Conservation (phyloP, 1,140 invertebrate genomes). For the Procambarus clarkii region DNA sequence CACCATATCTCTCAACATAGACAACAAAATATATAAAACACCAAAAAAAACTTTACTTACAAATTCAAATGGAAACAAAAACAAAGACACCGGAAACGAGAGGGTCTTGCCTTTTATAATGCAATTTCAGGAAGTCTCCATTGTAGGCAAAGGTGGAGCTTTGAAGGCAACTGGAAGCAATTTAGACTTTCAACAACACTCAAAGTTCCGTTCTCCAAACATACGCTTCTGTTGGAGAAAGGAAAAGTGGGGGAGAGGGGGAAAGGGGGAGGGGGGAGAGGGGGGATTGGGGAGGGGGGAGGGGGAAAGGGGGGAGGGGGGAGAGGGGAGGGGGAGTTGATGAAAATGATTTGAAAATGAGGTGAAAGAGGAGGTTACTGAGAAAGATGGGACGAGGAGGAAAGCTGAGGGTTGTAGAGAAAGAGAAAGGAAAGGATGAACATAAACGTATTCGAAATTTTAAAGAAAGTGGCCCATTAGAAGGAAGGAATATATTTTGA, state of each 20-base stretch:
- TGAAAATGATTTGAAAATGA: not conserved
- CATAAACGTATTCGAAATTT: too few relatives aligned
- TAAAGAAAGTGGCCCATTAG: too few relatives aligned
- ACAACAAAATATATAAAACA: not conserved
- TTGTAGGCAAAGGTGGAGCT: not conserved
- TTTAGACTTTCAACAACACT: constrained; percentile 1
- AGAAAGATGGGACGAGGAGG: too few relatives aligned
- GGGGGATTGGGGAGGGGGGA: not conserved
- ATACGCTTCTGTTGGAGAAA: not conserved
- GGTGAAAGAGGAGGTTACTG: not conserved
- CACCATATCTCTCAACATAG: too few relatives aligned
- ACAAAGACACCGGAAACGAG: not conserved
- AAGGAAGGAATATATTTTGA: too few relatives aligned
- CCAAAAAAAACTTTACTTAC: not conserved
- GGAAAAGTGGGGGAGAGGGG: too few relatives aligned
- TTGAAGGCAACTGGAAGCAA: not conserved
- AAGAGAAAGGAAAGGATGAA: too few relatives aligned
- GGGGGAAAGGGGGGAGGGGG: not conserved
- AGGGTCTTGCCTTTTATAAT: not conserved
- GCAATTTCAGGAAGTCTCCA: not conserved
- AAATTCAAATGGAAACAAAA: not conserved
- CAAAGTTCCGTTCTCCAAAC: not conserved
- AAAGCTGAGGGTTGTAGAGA: too few relatives aligned
- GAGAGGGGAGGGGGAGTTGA: not conserved
- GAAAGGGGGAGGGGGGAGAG: not conserved